phyloP scores from a whole-genome alignment of 37 sponge, comb jelly and placozoan genomes.

The Spongia lamella region DNA sequence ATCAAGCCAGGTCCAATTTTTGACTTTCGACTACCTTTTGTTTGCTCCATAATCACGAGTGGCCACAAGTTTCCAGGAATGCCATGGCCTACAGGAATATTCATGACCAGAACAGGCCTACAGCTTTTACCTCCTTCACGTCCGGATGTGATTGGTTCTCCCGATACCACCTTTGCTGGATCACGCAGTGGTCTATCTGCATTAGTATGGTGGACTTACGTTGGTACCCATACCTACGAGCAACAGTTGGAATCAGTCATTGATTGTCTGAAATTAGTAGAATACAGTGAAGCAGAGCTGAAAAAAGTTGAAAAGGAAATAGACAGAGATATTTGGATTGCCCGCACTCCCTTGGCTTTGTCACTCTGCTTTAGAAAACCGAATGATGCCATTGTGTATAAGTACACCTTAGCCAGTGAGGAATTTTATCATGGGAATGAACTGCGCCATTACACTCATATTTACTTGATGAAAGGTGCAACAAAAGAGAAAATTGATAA shows the following conservation, averaged over 20 bases:
- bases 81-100: conserved; percentile 19
- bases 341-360: not conserved
- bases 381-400: not conserved
- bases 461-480: conserved; percentile 14
- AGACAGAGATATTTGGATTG: conserved; percentile 15
- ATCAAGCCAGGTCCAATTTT: not conserved
- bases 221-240: conserved; percentile 32
- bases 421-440: not conserved
- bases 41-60: conserved; percentile 35
- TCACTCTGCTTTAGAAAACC: conserved; percentile 14
- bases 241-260: not conserved
- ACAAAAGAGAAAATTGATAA: conserved; percentile 8
- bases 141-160: conserved; percentile 14
- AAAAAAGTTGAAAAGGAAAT: conserved; percentile 2
- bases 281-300: not conserved
- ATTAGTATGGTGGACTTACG: conserved; percentile 29
- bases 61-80: conserved; percentile 31
- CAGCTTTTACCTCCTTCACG: not conserved
- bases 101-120: conserved; percentile 17
- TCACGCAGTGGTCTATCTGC: conserved; percentile 34
- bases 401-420: conserved; percentile 8
- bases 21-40: conserved; percentile 29
- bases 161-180: conserved; percentile 36
- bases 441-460: conserved; percentile 9
- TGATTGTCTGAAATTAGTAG: conserved; percentile 5